Conservation (phyloP, 2,113 vertebrate species). For the Sinocyclocheilus grahami region DNA sequence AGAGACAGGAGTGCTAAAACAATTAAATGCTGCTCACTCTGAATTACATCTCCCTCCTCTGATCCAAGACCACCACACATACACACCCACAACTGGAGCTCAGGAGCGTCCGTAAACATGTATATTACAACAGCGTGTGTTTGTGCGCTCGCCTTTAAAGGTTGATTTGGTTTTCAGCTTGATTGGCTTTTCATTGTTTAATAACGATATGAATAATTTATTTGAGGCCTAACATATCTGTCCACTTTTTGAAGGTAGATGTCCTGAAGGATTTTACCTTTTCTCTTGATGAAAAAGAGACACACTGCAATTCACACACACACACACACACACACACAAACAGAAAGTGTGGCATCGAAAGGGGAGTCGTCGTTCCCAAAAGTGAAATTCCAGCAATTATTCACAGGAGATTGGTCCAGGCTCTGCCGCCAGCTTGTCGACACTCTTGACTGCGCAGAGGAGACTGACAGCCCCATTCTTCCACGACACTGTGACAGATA, state of each 20-base stretch:
- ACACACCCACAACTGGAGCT: slow-evolving; percentile 62
- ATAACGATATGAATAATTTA: slow-evolving; percentile 88
- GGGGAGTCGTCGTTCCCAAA: slow-evolving; percentile 76
- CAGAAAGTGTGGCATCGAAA: slow-evolving; percentile 54
- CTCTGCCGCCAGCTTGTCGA: slow-evolving; percentile 77
- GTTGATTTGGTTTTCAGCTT: slow-evolving; percentile 86
- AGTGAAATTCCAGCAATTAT: slow-evolving; percentile 84
- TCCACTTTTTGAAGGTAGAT: slow-evolving; percentile 27
- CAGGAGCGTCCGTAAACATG: slow-evolving; percentile 73
- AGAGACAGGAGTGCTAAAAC: slow-evolving; percentile 68
- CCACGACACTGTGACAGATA: slow-evolving; percentile 90
- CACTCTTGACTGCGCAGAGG: slow-evolving; percentile 81
- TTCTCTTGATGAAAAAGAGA: slow-evolving; percentile 73
- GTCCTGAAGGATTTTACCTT: slow-evolving; percentile 71
- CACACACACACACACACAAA: slow-evolving; percentile 70
- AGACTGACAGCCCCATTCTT: slow-evolving; percentile 93
- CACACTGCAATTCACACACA: slow-evolving; percentile 59
- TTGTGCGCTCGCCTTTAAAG: slow-evolving; percentile 77
- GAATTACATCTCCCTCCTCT: slow-evolving; percentile 63
- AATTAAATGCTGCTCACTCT: slow-evolving; percentile 66
- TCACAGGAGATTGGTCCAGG: slow-evolving; percentile 76
- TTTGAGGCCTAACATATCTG: slow-evolving; percentile 62
- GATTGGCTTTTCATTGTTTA: slow-evolving; percentile 87
- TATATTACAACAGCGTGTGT: slow-evolving; percentile 67
- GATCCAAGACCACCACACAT: slow-evolving; percentile 73